Base-by-base conservation (phyloP, 2,888 invertebrate genomes). In the Apamea crenata region DNA sequence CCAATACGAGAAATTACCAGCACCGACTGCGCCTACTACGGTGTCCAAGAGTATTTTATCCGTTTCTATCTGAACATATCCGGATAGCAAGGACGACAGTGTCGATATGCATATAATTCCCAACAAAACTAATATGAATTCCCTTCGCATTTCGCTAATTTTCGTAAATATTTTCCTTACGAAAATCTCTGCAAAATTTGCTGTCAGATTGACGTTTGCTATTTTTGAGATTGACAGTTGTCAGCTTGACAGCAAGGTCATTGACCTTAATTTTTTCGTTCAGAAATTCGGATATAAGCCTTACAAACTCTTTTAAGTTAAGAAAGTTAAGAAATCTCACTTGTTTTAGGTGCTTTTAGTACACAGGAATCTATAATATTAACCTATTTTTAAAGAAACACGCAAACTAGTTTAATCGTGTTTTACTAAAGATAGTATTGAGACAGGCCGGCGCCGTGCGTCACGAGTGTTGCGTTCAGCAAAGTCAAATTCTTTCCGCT, bases 1-100 rank as follows among this genome's bases (percentile, higher is more conserved):
- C 97, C 96, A 97, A 78, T 96, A 97, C 0, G 97, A 96, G 85
- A 96, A 96, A 91, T 96, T 96, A 0, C 97, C 97, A 2, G 96
- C 96, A 0, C 95, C 95, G 0, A 97, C 96, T 0, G 90, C 88
- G 0, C 97, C 96, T 0, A 92, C 91, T 0, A 96, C 96, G 0
- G 95, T 95, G 81, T 96, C 96, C 83, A 96, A 85, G 1, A 96
- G 89, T 76, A 96, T 88, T 92, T 94, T 95, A 79, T 96, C 94
- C 0, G 89, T 83, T 66, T 94, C 93, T 67, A 92, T 88, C 68
- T 92, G 94, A 61, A 93, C 93, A 87, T 93, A 95, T 66, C 91
- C 92, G 0, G 95, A 92, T 18, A 96, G 74, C 12, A 96, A 85
- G 0, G 96, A 95, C 1, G 95, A 94, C 8, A 96, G 79, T 0